phyloP scores from a whole-genome alignment of 2,113 vertebrate genomes.

The Lepisosteus osseus region DNA sequence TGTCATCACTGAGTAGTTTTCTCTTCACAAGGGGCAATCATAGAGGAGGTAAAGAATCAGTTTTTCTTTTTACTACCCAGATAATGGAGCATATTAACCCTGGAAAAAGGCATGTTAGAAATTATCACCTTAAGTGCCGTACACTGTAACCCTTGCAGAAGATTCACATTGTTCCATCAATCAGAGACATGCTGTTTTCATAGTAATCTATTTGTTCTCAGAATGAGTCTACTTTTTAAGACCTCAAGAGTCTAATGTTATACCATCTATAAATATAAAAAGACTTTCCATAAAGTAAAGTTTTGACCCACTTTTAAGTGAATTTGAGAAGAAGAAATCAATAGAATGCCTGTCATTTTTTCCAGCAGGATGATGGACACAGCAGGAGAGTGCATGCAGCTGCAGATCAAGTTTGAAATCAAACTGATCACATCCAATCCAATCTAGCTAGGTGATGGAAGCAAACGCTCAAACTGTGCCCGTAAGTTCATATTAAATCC shows the following conservation, averaged over 20 bases:
- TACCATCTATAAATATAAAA: too few species aligned
- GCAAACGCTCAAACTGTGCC: slow-evolving; percentile 47
- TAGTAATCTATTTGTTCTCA: too few species aligned
- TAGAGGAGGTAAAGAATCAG: neutral
- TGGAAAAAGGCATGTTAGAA: neutral
- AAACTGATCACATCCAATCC: slow-evolving; percentile 53
- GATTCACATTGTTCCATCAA: neutral
- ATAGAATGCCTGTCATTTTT: slow-evolving; percentile 56
- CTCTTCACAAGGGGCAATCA: neutral
- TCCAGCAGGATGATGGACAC: slow-evolving; percentile 56
- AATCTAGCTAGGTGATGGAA: slow-evolving; percentile 49
- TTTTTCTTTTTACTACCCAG: neutral
- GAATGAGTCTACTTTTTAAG: too few species aligned
- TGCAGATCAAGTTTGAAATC: slow-evolving; percentile 60
- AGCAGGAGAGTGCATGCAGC: slow-evolving; percentile 45
- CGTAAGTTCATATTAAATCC: slow-evolving; percentile 40
- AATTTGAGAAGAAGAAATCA: slow-evolving; percentile 56
- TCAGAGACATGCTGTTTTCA: too few species aligned
- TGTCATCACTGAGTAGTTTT: slow-evolving; percentile 34
- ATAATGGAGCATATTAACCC: slow-evolving; percentile 3
- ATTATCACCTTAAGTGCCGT: neutral
- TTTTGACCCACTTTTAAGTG: slow-evolving; percentile 51
- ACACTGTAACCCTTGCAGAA: neutral
- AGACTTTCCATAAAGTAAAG: slow-evolving; percentile 32
- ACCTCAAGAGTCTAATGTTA: too few species aligned